Percentiles rank a stretch among this genome's conserved stretches.
Evolutionary conservation across 2,113 vertebrate genomes (phyloP).

Genomic region (Notothenia coriiceps): DNA sequence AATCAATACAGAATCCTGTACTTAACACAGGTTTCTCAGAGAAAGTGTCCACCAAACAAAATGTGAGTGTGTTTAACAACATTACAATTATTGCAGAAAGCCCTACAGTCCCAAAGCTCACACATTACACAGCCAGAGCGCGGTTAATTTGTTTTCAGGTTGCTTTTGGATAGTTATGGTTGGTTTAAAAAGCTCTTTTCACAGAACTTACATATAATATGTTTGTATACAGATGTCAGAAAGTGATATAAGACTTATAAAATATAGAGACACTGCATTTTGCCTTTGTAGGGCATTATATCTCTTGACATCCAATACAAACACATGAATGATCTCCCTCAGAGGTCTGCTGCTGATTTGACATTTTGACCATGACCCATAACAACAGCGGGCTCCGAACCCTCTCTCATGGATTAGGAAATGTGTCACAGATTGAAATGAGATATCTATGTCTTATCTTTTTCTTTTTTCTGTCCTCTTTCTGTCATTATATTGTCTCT

Average conservation of each 20-base stretch:
- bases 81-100: too few relatives aligned
- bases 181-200: neutral
- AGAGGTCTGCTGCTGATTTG: slow-evolving; percentile 67
- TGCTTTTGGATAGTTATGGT: neutral
- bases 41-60: neutral
- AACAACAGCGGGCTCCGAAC: slow-evolving; percentile 54
- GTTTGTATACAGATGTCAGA: neutral
- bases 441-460: slow-evolving; percentile 63
- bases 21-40: neutral
- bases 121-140: too few relatives aligned
- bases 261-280: slow-evolving; percentile 1
- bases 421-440: slow-evolving; percentile 77
- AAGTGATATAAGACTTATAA: neutral
- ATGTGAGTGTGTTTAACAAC: too few relatives aligned
- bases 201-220: neutral
- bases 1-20: neutral
- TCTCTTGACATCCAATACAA: slow-evolving; percentile 55
- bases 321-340: slow-evolving; percentile 56
- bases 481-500: slow-evolving; percentile 63
- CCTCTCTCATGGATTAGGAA: slow-evolving; percentile 81
- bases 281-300: slow-evolving; percentile 2
- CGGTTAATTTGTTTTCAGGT: neutral
- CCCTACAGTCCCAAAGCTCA: neutral
- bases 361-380: slow-evolving; percentile 77
- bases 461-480: slow-evolving; percentile 55